These are phyloP conservation scores for Platycheirus rosarum DNA, from an alignment of 2,888 invertebrate genomes.

Conservation along the genomic window DNA sequence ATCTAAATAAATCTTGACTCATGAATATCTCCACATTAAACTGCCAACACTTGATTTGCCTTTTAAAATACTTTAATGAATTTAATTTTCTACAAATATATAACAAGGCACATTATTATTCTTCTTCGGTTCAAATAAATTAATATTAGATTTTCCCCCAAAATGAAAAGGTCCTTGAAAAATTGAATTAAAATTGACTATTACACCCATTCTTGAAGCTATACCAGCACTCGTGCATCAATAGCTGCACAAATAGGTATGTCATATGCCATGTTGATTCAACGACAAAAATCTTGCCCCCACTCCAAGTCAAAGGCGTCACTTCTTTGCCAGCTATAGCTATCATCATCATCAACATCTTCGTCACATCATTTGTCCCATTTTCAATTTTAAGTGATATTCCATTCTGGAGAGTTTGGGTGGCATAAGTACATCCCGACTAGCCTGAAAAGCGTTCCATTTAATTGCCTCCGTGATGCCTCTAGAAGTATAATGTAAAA, in stretches of 20 bases:
- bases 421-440: not conserved
- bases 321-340: conserved; percentile 14
- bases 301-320: conserved; percentile 5
- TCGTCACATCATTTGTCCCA: conserved; percentile 64
- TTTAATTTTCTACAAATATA: too few relatives aligned
- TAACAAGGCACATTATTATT: too few relatives aligned
- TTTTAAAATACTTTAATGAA: too few relatives aligned
- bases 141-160: conserved; percentile 59
- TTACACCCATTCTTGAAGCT: conserved; percentile 48
- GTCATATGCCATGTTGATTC: conserved; percentile 66
- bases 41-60: too few relatives aligned
- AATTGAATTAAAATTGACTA: conserved; percentile 72
- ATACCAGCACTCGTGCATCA: conserved; percentile 58
- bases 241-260: conserved; percentile 68
- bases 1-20: too few relatives aligned
- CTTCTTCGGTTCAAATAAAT: conserved; percentile 57
- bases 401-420: conserved; percentile 5
- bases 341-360: conserved; percentile 54
- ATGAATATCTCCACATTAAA: too few relatives aligned
- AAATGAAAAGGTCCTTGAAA: conserved; percentile 57
- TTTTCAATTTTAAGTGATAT: conserved; percentile 64
- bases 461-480: conserved; percentile 60
- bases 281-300: conserved; percentile 40
- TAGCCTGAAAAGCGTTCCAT: conserved; percentile 30
- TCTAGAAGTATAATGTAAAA: conserved; percentile 38